Conservation (phyloP, 2,113 vertebrate species). For the Neotoma lepida region DNA sequence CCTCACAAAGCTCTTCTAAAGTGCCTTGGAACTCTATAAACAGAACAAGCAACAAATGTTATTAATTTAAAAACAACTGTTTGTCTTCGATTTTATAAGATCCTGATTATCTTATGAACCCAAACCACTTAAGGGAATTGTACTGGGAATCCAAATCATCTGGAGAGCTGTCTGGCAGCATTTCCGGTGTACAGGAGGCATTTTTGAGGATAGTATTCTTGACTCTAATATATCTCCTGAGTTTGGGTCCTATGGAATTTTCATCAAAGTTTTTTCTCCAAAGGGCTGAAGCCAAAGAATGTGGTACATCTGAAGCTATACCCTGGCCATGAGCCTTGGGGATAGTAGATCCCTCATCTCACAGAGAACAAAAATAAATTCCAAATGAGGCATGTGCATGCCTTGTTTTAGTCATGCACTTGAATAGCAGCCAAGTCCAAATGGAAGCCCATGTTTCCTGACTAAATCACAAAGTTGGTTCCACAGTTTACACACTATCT, state of each 20-base stretch:
- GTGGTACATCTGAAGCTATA: not conserved
- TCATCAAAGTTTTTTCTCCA: not conserved
- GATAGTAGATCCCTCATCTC: not conserved
- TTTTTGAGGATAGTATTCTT: not conserved
- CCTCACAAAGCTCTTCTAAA: not conserved
- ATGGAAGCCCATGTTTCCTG: not conserved
- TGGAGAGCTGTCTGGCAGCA: not conserved
- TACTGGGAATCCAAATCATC: not conserved
- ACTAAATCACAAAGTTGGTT: fast-evolving
- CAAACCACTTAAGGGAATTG: not conserved
- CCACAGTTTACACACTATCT: too few relatives aligned
- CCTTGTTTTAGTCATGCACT: not conserved
- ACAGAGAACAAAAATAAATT: not conserved
- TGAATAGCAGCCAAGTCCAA: not conserved
- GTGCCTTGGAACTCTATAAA: not conserved
- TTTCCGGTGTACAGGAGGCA: too few relatives aligned
- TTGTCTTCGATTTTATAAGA: not conserved
- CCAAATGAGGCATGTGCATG: not conserved
- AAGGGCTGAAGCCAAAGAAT: not conserved
- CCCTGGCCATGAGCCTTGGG: not conserved
- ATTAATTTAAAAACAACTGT: not conserved
- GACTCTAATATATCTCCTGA: fast-evolving
- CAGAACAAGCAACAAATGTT: not conserved
- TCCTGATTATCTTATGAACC: not conserved
- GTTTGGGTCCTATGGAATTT: not conserved